Conservation (phyloP, 2,888 invertebrate species). For the Eucera pruinosa region DNA sequence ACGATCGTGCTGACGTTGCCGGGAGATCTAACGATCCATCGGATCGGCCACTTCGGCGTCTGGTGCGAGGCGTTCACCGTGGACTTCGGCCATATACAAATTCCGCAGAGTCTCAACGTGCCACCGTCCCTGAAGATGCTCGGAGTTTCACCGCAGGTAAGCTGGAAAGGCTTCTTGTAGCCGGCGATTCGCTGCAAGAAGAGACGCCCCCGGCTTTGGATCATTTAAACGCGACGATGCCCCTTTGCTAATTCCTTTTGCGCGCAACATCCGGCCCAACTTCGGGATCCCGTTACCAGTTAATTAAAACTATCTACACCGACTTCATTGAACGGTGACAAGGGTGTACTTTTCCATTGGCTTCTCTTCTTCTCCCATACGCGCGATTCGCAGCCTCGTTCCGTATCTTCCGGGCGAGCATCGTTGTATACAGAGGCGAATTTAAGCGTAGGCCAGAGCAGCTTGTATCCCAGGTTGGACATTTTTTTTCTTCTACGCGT, state of each 20-base stretch:
- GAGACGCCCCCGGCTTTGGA: constrained; percentile 11
- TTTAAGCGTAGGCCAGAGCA: no score
- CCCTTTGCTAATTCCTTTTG: not conserved
- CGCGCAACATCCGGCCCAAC: no score
- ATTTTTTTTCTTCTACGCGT: no score
- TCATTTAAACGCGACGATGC: constrained; percentile 18
- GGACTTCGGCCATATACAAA: constrained; percentile 94
- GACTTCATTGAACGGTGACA: not conserved
- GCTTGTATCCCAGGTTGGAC: no score
- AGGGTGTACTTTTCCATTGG: not conserved
- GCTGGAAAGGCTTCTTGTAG: constrained; percentile 72
- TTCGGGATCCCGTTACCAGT: not conserved
- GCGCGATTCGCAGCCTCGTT: not conserved
- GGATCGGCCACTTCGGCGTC: constrained; percentile 96
- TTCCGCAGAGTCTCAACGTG: constrained; percentile 91
- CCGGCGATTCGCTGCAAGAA: constrained; percentile 16
- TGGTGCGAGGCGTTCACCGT: constrained; percentile 98
- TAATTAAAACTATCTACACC: constrained; percentile 8
- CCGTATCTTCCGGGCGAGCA: not conserved
- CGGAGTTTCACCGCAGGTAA: constrained; percentile 96
- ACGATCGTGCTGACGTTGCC: constrained; percentile 96
- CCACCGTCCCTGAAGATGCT: constrained; percentile 97
- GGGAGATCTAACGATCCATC: constrained; percentile 94
- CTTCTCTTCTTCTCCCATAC: not conserved
- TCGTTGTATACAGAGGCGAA: not conserved